phyloP scores from a whole-genome alignment of 2,888 invertebrate genomes.

The Gibbula magus region DNA sequence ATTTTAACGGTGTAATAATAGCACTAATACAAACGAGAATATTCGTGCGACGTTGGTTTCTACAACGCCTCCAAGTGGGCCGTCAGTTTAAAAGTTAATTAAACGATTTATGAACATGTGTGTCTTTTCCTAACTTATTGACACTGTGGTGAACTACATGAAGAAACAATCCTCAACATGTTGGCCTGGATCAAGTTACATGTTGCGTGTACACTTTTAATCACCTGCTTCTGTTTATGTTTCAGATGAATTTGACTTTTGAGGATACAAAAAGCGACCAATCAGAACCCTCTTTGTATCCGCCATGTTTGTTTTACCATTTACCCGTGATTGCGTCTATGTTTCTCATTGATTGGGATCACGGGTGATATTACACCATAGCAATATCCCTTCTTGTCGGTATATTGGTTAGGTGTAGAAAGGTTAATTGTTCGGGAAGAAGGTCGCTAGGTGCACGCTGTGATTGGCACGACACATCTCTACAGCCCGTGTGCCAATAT shows the following conservation, averaged over 20 bases:
- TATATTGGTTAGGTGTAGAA: conserved; percentile 7
- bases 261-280: neutral
- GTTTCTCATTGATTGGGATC: conserved; percentile 13
- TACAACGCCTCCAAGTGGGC: too few species aligned
- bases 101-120: too few species aligned
- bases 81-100: too few species aligned
- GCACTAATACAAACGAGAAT: too few species aligned
- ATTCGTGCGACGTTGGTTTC: too few species aligned
- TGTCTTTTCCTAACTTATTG: too few species aligned
- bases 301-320: conserved; percentile 12
- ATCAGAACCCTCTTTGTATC: neutral
- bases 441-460: conserved; percentile 4
- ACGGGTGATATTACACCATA: conserved; percentile 2
- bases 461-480: neutral
- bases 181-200: neutral
- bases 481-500: neutral
- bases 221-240: neutral
- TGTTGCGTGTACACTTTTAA: neutral
- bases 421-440: conserved; percentile 14
- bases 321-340: neutral
- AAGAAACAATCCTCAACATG: too few species aligned
- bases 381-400: neutral
- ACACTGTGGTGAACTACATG: too few species aligned
- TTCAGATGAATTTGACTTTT: neutral
- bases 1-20: too few species aligned